Evolutionary conservation across 1,140 invertebrate genomes (phyloP).

Genomic region (Listronotus oregonensis): DNA sequence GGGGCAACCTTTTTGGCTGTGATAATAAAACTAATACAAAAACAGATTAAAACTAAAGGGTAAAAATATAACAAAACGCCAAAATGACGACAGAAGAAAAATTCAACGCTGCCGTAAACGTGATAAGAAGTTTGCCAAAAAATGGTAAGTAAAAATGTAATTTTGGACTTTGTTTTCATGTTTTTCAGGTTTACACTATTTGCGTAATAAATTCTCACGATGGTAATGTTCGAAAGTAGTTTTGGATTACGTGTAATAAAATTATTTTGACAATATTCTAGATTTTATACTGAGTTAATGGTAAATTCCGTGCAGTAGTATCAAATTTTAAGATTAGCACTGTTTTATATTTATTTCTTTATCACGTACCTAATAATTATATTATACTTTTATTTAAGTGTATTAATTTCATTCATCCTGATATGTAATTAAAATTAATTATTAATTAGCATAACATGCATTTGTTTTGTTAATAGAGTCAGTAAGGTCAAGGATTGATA

Average conservation of each 20-base stretch:
- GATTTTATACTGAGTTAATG: conserved; percentile 5
- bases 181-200: neutral
- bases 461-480: no score
- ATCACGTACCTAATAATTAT: no score
- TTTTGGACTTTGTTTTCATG: conserved; percentile 23
- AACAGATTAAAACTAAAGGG: neutral
- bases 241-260: conserved; percentile 7
- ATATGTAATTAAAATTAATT: no score
- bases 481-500: no score
- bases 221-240: conserved; percentile 3
- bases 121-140: conserved; percentile 85
- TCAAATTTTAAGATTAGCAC: neutral
- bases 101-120: conserved; percentile 86
- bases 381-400: no score
- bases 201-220: neutral
- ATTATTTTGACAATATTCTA: neutral
- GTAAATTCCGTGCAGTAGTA: neutral
- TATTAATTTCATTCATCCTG: no score
- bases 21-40: conserved; percentile 3
- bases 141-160: conserved; percentile 70
- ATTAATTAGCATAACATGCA: no score
- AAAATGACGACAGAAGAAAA: conserved; percentile 78
- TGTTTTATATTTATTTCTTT: conserved; percentile 3
- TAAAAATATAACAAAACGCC: neutral
- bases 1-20: neutral